Evolutionary conservation across 1,140 invertebrate species (phyloP).

Genomic region (Pseudomyrmex flavicornis): DNA sequence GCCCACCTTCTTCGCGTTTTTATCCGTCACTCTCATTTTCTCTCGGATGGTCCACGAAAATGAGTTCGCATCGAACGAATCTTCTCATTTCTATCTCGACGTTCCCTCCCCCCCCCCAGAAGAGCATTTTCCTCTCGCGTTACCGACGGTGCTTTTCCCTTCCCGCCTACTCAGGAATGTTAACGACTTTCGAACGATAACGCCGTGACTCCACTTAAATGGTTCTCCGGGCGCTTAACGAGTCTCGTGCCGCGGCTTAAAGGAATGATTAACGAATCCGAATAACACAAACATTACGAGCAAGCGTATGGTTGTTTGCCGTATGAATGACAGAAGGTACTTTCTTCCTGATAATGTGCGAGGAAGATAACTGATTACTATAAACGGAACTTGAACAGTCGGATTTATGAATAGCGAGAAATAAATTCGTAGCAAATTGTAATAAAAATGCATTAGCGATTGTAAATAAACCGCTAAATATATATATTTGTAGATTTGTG

Average conservation of each 20-base stretch:
- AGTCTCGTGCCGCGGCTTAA: constrained; percentile 53
- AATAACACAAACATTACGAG: constrained; percentile 56
- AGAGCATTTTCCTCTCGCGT: neutral
- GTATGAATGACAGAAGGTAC: constrained; percentile 42
- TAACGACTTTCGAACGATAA: constrained; percentile 66
- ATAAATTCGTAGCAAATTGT: constrained; percentile 20
- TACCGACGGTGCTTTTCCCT: constrained; percentile 1
- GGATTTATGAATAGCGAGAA: constrained; percentile 13
- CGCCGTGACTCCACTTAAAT: constrained; percentile 53
- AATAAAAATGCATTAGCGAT: neutral
- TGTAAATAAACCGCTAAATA: constrained; percentile 7
- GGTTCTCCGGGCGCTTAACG: constrained; percentile 56
- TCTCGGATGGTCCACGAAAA: constrained; percentile 27
- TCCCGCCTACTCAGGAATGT: constrained; percentile 49
- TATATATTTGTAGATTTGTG: neutral
- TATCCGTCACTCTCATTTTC: constrained; percentile 30
- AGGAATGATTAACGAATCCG: constrained; percentile 50
- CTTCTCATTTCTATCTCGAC: neutral
- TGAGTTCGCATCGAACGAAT: constrained; percentile 33
- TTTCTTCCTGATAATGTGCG: constrained; percentile 26
- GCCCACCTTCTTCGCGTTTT: neutral
- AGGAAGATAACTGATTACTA: constrained; percentile 3
- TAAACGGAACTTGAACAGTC: neutral
- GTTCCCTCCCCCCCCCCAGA: neutral
- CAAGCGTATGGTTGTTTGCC: constrained; percentile 29